Evolutionary conservation across 2,113 vertebrate genomes (phyloP).

Genomic region (Globicephala melas): DNA sequence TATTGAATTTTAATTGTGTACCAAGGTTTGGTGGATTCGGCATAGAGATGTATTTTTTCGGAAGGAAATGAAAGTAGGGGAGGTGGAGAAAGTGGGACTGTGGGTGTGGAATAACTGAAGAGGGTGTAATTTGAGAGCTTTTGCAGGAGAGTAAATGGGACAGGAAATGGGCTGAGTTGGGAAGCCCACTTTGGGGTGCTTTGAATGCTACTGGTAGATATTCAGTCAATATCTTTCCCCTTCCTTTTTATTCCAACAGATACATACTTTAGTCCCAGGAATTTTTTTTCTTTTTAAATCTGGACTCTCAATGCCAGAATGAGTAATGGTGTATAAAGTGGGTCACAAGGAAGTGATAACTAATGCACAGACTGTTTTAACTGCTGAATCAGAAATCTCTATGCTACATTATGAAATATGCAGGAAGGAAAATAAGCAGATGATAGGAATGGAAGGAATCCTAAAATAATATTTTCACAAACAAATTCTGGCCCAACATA

Average conservation of each 20-base stretch:
- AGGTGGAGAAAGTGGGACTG: not conserved
- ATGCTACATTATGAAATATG: constrained; percentile 49
- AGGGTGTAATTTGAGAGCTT: not conserved
- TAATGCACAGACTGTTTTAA: constrained; percentile 51
- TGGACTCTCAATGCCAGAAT: constrained; percentile 47
- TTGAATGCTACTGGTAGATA: not conserved
- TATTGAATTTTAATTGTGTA: not conserved
- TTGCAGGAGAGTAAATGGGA: not conserved
- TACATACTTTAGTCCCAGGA: not conserved
- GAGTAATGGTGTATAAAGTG: constrained; percentile 60
- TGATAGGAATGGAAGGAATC: constrained; percentile 52
- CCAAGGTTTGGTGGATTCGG: not conserved
- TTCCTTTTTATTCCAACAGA: not conserved
- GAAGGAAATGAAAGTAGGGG: not conserved
- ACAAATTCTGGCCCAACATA: constrained; percentile 35
- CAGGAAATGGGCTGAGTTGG: not conserved
- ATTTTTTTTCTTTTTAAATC: not conserved
- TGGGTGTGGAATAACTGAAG: not conserved
- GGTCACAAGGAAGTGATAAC: constrained; percentile 68
- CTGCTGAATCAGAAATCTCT: constrained; percentile 67
- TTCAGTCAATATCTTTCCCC: not conserved
- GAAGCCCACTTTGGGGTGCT: not conserved
- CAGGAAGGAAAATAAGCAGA: constrained; percentile 63
- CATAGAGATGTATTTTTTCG: not conserved
- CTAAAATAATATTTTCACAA: constrained; percentile 65